phyloP scores from a whole-genome alignment of 2,797 vertebrate genomes.

The Microcaecilia unicolor region DNA sequence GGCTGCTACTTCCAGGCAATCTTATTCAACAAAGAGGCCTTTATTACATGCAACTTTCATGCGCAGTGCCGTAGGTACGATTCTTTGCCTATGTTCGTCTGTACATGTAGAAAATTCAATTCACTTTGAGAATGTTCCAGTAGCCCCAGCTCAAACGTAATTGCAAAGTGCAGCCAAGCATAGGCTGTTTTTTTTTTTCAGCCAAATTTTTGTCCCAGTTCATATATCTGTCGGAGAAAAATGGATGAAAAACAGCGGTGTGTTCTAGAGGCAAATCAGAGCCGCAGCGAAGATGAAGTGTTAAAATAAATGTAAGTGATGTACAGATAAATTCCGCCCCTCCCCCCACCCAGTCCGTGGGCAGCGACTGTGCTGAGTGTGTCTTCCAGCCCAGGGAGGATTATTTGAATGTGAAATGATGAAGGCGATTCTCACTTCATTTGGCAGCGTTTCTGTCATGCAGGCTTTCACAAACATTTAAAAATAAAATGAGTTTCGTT shows the following conservation, averaged over 20 bases:
- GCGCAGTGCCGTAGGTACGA: too few relatives aligned
- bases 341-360: too few relatives aligned
- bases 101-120: constrained; percentile 10
- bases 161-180: too few relatives aligned
- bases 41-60: too few relatives aligned
- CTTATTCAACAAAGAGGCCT: too few relatives aligned
- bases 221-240: constrained; percentile 13
- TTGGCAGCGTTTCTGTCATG: constrained; percentile 11
- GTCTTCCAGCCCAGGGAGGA: too few relatives aligned
- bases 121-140: constrained; percentile 20
- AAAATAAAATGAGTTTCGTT: constrained; percentile 11
- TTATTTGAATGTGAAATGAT: too few relatives aligned
- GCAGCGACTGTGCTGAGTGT: too few relatives aligned
- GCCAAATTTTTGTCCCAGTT: constrained; percentile 23
- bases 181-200: constrained; percentile 31
- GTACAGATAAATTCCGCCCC: constrained; percentile 15
- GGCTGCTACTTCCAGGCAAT: too few relatives aligned
- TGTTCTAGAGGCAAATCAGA: not conserved
- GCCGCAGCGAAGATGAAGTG: not conserved
- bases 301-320: constrained; percentile 4
- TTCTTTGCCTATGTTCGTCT: constrained; percentile 5
- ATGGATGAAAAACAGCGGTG: constrained; percentile 18
- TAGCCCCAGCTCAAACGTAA: too few relatives aligned
- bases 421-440: too few relatives aligned
- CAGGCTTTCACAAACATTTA: constrained; percentile 9